phyloP scores from a whole-genome alignment of 1,140 invertebrate genomes.

The Drosophila parabipectinata region DNA sequence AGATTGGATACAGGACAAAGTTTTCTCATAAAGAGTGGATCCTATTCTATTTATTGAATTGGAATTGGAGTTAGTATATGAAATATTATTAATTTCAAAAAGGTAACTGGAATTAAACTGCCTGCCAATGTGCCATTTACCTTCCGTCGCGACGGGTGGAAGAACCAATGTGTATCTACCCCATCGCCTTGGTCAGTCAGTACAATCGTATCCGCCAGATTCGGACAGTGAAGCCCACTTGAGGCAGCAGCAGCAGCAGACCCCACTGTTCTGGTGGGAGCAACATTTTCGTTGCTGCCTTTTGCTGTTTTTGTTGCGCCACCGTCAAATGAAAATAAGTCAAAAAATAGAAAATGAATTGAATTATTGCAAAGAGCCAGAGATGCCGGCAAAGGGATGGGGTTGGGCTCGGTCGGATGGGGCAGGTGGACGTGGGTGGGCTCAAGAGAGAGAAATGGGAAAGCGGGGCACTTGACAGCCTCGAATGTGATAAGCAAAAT shows the following conservation, averaged over 20 bases:
- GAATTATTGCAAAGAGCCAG: constrained; percentile 78
- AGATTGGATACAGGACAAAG: neutral
- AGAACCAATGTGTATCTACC: constrained; percentile 10
- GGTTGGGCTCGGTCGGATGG: no score
- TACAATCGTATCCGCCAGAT: constrained; percentile 20
- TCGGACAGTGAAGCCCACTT: constrained; percentile 46
- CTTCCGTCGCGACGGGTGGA: neutral
- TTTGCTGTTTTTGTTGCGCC: constrained; percentile 47
- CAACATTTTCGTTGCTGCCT: constrained; percentile 49
- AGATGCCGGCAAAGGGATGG: constrained; percentile 18
- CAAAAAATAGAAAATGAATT: constrained; percentile 82
- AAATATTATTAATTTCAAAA: neutral
- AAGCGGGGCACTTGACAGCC: constrained; percentile 74
- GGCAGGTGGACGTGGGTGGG: neutral
- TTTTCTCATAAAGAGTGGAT: neutral
- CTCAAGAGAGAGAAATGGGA: neutral
- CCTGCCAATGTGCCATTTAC: neutral
- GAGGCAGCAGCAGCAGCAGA: constrained; percentile 15
- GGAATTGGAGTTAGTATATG: neutral
- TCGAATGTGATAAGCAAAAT: constrained; percentile 76
- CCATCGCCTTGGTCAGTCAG: constrained; percentile 3
- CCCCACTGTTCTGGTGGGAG: constrained; percentile 53
- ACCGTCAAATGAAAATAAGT: constrained; percentile 77
- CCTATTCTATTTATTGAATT: neutral
- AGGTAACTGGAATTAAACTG: neutral